Conservation (phyloP, 1,140 invertebrate genomes). For the Conus betulinus region DNA sequence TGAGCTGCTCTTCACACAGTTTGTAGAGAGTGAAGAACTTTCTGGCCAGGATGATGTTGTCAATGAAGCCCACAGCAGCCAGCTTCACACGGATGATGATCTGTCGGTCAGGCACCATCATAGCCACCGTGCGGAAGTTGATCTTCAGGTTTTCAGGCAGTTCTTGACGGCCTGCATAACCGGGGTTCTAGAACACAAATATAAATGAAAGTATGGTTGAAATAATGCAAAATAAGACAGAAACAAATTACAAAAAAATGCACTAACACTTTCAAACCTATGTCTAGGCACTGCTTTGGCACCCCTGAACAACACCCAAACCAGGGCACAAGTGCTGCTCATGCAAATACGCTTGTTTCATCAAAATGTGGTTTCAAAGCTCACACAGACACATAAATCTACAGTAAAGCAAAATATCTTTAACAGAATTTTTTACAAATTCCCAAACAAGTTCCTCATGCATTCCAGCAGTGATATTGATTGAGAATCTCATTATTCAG, state of each 20-base stretch:
- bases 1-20: constrained; percentile 96
- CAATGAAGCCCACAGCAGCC: constrained; percentile 95
- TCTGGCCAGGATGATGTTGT: constrained; percentile 95
- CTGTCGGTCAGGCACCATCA: constrained; percentile 99
- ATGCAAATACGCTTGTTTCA: too few relatives aligned
- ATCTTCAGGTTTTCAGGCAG: constrained; percentile 98
- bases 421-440: too few relatives aligned
- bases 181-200: constrained; percentile 85
- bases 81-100: constrained; percentile 98
- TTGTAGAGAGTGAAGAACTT: constrained; percentile 99
- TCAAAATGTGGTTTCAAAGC: too few relatives aligned
- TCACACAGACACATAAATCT: too few relatives aligned
- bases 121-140: constrained; percentile 96
- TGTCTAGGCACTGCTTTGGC: too few relatives aligned
- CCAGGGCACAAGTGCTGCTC: too few relatives aligned
- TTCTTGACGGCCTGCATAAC: constrained; percentile 96
- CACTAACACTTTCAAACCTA: neutral
- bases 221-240: neutral
- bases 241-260: neutral
- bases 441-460: too few relatives aligned
- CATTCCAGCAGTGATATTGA: too few relatives aligned
- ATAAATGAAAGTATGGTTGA: neutral
- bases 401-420: too few relatives aligned
- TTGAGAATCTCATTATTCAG: too few relatives aligned
- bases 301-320: too few relatives aligned